phyloP scores from a whole-genome alignment of 2,113 vertebrate genomes.

The Podarcis raffonei region DNA sequence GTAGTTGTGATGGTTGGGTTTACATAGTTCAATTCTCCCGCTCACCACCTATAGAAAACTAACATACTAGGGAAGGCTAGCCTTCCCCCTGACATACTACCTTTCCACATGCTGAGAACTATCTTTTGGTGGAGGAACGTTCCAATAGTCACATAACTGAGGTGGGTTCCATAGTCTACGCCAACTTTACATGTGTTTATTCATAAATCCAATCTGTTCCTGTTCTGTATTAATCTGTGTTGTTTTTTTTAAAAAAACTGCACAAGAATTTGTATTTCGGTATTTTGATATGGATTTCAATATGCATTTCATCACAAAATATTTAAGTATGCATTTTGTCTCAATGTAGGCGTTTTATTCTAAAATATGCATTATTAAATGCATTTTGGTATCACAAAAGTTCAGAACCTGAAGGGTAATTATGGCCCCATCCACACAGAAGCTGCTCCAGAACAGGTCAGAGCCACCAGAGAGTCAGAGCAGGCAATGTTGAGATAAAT shows the following conservation, averaged over 20 bases:
- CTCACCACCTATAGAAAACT: not conserved
- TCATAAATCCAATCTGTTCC: not conserved
- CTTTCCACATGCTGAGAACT: not conserved
- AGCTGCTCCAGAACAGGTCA: not conserved
- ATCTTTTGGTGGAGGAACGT: not conserved
- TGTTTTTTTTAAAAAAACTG: not conserved
- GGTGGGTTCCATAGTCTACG: not conserved
- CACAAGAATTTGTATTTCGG: not conserved
- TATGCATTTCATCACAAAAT: too few species aligned
- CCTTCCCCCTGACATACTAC: not conserved
- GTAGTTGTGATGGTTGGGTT: not conserved
- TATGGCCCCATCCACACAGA: not conserved
- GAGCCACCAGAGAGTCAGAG: not conserved
- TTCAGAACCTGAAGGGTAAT: not conserved
- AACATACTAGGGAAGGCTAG: not conserved
- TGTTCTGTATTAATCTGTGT: not conserved
- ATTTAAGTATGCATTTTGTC: too few species aligned
- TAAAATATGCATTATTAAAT: not conserved
- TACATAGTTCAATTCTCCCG: not conserved
- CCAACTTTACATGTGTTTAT: too few species aligned
- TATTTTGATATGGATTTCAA: not conserved
- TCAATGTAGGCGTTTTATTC: not conserved
- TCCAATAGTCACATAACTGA: not conserved
- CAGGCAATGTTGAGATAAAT: not conserved
- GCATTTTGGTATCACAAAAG: not conserved